These are phyloP conservation scores for Phyllopteryx taeniolatus DNA, from an alignment of 2,113 vertebrate genomes.

Conservation along the genomic window DNA sequence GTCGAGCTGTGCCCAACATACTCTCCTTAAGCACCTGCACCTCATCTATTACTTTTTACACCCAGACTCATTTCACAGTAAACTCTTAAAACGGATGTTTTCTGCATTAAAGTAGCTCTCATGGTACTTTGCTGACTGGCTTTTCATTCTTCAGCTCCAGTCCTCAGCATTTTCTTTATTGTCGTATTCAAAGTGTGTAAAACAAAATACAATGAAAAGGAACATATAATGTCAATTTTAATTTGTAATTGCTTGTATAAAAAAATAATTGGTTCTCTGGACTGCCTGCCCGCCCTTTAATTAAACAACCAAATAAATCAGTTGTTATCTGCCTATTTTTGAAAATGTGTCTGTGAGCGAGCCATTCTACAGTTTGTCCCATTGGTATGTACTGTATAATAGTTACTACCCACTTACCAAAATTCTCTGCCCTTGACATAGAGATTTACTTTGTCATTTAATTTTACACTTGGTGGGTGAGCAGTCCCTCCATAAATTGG, in stretches of 20 bases:
- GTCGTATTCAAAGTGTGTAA: neutral
- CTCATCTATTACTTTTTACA: constrained; percentile 40
- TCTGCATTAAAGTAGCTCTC: constrained; percentile 1
- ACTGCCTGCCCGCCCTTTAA: too few species aligned
- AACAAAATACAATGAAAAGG: neutral
- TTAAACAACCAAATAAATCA: neutral
- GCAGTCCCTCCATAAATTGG: too few species aligned
- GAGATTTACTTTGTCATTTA: neutral
- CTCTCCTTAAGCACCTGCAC: constrained; percentile 32
- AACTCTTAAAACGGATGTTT: constrained; percentile 14
- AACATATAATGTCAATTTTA: neutral
- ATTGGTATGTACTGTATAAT: neutral
- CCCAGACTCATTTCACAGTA: constrained; percentile 29
- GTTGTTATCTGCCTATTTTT: neutral
- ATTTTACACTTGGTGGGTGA: neutral
- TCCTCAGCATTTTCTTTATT: constrained; percentile 6
- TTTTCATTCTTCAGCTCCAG: constrained; percentile 9
- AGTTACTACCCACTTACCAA: neutral
- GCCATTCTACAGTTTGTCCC: neutral
- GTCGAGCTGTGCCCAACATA: constrained; percentile 21
- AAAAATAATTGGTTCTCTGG: neutral
- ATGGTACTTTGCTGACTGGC: neutral
- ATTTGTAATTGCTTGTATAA: neutral
- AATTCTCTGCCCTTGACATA: too few species aligned
- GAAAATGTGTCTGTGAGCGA: neutral